These are phyloP conservation scores for Lophotis ruficrista DNA, from an alignment of 2,113 vertebrate species.

Conservation along the genomic window DNA sequence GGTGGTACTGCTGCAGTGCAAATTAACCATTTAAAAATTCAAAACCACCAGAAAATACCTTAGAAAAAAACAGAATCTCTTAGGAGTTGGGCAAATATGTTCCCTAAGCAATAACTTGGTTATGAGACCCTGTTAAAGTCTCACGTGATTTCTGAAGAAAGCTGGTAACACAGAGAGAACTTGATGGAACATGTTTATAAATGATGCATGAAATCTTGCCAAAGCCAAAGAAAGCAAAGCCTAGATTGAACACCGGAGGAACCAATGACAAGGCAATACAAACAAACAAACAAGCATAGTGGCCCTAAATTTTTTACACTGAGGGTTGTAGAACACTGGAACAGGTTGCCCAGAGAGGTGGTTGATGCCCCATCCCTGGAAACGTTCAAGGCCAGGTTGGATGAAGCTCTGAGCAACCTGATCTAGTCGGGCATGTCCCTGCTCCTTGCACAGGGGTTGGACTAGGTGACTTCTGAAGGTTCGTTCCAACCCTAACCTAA, in stretches of 20 bases:
- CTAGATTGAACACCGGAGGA: background rate
- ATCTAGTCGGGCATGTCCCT: too few species aligned
- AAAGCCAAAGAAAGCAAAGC: background rate
- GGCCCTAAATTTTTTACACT: background rate
- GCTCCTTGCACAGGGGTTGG: too few species aligned
- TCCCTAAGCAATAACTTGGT: background rate
- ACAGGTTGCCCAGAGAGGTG: too few species aligned
- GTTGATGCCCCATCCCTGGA: too few species aligned
- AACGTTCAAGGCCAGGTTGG: too few species aligned
- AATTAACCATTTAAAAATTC: background rate
- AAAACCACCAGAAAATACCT: background rate
- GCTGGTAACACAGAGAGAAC: background rate
- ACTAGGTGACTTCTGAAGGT: too few species aligned
- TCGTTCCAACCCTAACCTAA: too few species aligned
- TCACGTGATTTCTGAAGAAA: background rate
- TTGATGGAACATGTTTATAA: background rate
- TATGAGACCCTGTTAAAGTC: background rate
- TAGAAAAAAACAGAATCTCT: background rate
- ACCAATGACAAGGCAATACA: background rate
- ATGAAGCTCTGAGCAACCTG: too few species aligned
- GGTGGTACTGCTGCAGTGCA: background rate
- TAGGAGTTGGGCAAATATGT: accelerated
- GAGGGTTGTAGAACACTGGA: too few species aligned
- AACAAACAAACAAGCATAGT: background rate
- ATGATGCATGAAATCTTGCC: background rate